phyloP scores from a whole-genome alignment of 2,888 invertebrate genomes.

The Dusona sp. region DNA sequence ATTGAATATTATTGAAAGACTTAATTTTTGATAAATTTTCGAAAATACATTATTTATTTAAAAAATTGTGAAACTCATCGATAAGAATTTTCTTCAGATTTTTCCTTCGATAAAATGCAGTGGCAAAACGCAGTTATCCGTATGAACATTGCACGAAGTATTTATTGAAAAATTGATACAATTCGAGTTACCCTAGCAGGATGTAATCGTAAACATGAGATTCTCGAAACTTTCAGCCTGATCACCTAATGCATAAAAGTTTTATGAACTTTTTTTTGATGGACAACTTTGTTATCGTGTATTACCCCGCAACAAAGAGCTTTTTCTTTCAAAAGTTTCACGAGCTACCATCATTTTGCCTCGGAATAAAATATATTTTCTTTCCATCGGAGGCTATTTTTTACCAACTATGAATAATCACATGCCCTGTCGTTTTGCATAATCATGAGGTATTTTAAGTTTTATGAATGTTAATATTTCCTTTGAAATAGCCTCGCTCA shows the following conservation, averaged over 20 bases:
- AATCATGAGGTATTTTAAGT: background rate
- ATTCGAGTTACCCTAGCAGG: background rate
- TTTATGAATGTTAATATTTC: slow-evolving; percentile 17
- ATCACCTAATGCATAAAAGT: slow-evolving; percentile 34
- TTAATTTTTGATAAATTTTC: background rate
- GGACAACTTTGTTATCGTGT: slow-evolving; percentile 21
- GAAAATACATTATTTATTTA: background rate
- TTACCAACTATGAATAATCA: background rate
- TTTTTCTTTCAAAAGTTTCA: slow-evolving; percentile 33
- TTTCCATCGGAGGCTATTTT: background rate
- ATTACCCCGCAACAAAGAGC: background rate
- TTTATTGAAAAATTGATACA: slow-evolving; percentile 1
- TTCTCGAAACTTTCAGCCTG: slow-evolving; percentile 32
- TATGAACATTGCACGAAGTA: background rate
- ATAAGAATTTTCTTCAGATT: background rate
- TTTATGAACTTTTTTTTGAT: slow-evolving; percentile 34
- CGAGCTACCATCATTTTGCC: background rate
- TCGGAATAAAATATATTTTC: background rate
- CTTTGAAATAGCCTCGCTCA: background rate
- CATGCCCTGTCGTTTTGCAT: slow-evolving; percentile 13
- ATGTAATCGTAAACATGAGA: slow-evolving; percentile 44
- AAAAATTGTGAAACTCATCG: background rate
- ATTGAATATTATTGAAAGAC: background rate
- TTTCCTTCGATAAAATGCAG: background rate
- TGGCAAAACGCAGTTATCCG: background rate